Conservation (phyloP, 2,888 invertebrate species). For the Drosophila pseudotalamancana region DNA sequence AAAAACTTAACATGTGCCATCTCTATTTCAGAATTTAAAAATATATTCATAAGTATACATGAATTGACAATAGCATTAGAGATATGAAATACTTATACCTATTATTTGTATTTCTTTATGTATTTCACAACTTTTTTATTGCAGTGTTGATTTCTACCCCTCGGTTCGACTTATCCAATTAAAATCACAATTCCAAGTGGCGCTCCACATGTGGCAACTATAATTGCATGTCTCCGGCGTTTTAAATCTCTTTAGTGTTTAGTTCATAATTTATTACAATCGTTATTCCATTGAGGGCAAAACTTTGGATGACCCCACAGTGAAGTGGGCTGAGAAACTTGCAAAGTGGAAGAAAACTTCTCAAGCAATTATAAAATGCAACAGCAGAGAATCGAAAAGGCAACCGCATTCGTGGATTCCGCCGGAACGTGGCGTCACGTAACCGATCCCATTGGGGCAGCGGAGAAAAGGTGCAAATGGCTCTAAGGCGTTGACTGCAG, state of each 20-base stretch:
- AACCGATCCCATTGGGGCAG: slow-evolving; percentile 26
- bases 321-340: slow-evolving; percentile 43
- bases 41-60: background rate
- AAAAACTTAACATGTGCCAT: background rate
- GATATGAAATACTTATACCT: too few species aligned
- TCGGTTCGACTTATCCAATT: slow-evolving; percentile 47
- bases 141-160: background rate
- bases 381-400: slow-evolving; percentile 18
- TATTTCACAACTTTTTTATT: background rate
- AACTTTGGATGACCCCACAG: slow-evolving; percentile 67
- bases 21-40: background rate
- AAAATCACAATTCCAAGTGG: slow-evolving; percentile 41
- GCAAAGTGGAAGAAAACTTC: slow-evolving; percentile 48
- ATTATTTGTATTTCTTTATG: background rate
- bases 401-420: slow-evolving; percentile 22
- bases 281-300: slow-evolving; percentile 47
- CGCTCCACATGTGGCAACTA: slow-evolving; percentile 62
- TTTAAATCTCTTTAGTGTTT: slow-evolving; percentile 38
- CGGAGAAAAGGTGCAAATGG: slow-evolving; percentile 54
- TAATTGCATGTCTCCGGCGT: slow-evolving; percentile 67
- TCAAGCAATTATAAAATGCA: slow-evolving; percentile 69
- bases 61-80: too few species aligned
- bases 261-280: slow-evolving; percentile 70
- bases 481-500: slow-evolving; percentile 54
- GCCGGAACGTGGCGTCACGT: slow-evolving; percentile 63